Evolutionary conservation across 2,888 invertebrate genomes (phyloP).

Genomic region (Acleris sparsana): DNA sequence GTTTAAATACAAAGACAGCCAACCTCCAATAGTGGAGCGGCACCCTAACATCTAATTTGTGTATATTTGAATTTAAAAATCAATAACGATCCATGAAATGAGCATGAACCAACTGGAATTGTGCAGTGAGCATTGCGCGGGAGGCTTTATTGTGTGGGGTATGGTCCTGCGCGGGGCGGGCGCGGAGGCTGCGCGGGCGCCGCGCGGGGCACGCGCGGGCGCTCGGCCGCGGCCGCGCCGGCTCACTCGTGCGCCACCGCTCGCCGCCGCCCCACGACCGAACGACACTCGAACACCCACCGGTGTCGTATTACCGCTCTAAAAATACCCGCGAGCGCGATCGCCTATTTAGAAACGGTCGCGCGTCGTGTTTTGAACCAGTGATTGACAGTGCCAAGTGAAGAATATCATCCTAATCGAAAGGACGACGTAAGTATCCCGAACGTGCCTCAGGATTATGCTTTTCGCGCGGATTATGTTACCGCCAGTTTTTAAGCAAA

Average conservation of each 20-base stretch:
- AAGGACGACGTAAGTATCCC: slow-evolving; percentile 70
- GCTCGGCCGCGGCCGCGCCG: slow-evolving; percentile 37
- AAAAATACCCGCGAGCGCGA: slow-evolving; percentile 81
- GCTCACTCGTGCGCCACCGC: slow-evolving; percentile 72
- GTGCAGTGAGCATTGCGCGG: slow-evolving; percentile 40
- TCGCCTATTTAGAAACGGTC: slow-evolving; percentile 81
- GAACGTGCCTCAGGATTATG: slow-evolving; percentile 41
- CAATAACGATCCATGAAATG: background rate
- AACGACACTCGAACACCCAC: slow-evolving; percentile 72
- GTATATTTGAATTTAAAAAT: background rate
- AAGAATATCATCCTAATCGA: slow-evolving; percentile 65
- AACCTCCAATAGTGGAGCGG: no score
- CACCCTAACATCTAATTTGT: no score
- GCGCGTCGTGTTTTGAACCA: slow-evolving; percentile 80
- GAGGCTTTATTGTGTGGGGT: slow-evolving; percentile 52
- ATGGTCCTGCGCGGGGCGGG: slow-evolving; percentile 59
- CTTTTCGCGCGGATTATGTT: slow-evolving; percentile 55
- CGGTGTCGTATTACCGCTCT: slow-evolving; percentile 83
- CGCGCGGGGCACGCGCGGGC: slow-evolving; percentile 36
- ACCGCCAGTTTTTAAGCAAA: slow-evolving; percentile 65
- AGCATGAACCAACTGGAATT: background rate
- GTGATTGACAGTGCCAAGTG: slow-evolving; percentile 83
- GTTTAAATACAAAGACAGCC: no score
- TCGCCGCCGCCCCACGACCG: slow-evolving; percentile 68
- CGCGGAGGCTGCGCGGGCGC: slow-evolving; percentile 39